Base-by-base conservation (phyloP, 2,888 invertebrate species). In the Tromatobia lineatoria region DNA sequence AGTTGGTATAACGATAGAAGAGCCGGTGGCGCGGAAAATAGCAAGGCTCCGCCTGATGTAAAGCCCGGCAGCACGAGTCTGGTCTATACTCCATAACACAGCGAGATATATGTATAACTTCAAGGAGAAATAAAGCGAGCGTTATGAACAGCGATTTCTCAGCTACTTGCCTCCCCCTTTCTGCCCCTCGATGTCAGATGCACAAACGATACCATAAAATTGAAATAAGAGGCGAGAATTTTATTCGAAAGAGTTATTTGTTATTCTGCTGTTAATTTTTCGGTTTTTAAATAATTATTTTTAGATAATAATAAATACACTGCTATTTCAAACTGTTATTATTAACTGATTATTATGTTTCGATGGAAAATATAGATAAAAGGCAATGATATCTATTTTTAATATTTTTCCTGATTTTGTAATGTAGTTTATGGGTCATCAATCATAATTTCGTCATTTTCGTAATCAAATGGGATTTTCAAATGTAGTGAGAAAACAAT, bases 21-120 rank as follows among this genome's bases (percentile, higher is more conserved):
- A 81, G 38, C 59, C 78, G 64, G 11, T 84, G 74, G 38, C 66
- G 84, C 81, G 84, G 81, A 84, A 84, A 81, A 84, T 81, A 73
- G 76, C 54, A 42, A 50, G 25, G 75, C 71, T 20, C n/a, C 25
- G 67, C 47, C 38, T 67, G 54, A 79, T 52, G 66, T 50, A 57
- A 59, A 74, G 74, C 59, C 69, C 45, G 29, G 59, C 69, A 57
- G 54, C 34, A 45, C 13, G 6, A 61, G 11, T 52, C 50, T 11
- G 23, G 25, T 18, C 8, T 64, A 10, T 42, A 64, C 34, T 42
- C 64, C 11, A 20, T 38, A 38, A 64, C 64, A 10, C 20, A 13
- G 61, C 34, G 8, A n/a, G n/a, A 18, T 64, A 18, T 64, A 18
- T 64, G 13, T 64, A 64, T 18, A 64, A 75, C 23, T 74, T 47